phyloP scores from a whole-genome alignment of 2,888 invertebrate genomes.

The Cheilosia grossa region DNA sequence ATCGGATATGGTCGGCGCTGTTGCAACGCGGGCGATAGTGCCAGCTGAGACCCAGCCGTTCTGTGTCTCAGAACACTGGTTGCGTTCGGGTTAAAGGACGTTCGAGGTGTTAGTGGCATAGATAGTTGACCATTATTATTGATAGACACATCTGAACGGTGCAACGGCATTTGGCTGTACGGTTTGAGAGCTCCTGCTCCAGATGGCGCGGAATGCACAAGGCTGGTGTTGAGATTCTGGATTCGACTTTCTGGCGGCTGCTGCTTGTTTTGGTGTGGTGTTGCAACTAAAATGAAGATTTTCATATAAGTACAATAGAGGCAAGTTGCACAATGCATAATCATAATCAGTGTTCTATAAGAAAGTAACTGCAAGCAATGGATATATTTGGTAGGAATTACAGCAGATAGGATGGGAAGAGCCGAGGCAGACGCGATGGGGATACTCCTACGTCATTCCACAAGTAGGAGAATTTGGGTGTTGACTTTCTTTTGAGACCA shows the following conservation, averaged over 20 bases:
- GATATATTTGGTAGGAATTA: too few species aligned
- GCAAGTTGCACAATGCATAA: too few species aligned
- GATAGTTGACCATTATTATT: slow-evolving; percentile 7
- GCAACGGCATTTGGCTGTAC: slow-evolving; percentile 27
- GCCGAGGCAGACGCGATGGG: too few species aligned
- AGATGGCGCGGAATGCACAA: slow-evolving; percentile 27
- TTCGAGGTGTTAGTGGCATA: slow-evolving; percentile 47
- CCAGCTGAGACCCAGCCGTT: slow-evolving; percentile 51
- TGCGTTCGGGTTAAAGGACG: slow-evolving; percentile 39
- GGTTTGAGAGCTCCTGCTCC: slow-evolving; percentile 19
- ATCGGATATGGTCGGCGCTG: slow-evolving; percentile 82
- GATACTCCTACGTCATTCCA: too few species aligned
- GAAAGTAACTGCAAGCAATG: too few species aligned
- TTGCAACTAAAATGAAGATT: slow-evolving; percentile 36
- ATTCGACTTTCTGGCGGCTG: slow-evolving; percentile 54
- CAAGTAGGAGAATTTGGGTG: too few species aligned
- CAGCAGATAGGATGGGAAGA: too few species aligned
- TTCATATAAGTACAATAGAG: too few species aligned
- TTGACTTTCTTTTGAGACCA: too few species aligned
- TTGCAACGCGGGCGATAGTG: slow-evolving; percentile 77
- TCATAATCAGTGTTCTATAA: too few species aligned
- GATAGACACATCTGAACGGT: slow-evolving; percentile 28
- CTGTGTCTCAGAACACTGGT: slow-evolving; percentile 66
- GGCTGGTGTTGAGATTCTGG: slow-evolving; percentile 48
- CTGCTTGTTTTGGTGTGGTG: slow-evolving; percentile 47